These are phyloP conservation scores for Neolamprologus kungweensis DNA, from an alignment of 2,113 vertebrate genomes.

Conservation along the genomic window DNA sequence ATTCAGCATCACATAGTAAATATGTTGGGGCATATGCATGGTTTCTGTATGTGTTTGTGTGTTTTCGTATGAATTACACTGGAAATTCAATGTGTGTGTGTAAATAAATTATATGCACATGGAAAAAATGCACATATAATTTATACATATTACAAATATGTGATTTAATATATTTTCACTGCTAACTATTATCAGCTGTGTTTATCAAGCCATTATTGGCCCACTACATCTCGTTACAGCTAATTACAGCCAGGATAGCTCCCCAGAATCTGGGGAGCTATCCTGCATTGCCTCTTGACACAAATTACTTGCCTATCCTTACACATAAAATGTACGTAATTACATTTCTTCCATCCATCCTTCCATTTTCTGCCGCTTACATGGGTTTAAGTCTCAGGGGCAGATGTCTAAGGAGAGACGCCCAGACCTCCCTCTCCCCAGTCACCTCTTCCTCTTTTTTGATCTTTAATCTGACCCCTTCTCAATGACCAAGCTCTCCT, in stretches of 20 bases:
- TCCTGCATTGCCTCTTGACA: not conserved
- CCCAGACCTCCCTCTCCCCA: not conserved
- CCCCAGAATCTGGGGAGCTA: rapidly evolving
- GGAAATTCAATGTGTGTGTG: not conserved
- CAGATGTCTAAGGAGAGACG: not conserved
- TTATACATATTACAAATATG: not conserved
- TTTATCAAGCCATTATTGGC: not conserved
- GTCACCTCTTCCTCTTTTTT: not conserved
- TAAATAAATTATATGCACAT: not conserved
- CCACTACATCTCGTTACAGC: not conserved
- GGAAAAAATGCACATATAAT: not conserved
- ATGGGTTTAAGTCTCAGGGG: not conserved
- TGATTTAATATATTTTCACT: not conserved
- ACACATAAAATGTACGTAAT: not conserved
- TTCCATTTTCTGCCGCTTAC: not conserved
- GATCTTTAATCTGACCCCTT: not conserved
- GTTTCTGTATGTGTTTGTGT: not conserved
- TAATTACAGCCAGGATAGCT: not conserved
- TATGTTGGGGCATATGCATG: not conserved
- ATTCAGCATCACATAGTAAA: not conserved
- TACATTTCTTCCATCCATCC: not conserved
- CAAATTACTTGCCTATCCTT: not conserved
- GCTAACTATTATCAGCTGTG: not conserved
- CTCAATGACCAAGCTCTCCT: not conserved
- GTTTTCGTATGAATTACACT: not conserved